phyloP scores from a whole-genome alignment of 1,140 invertebrate genomes.

The Heliothis subflexa region DNA sequence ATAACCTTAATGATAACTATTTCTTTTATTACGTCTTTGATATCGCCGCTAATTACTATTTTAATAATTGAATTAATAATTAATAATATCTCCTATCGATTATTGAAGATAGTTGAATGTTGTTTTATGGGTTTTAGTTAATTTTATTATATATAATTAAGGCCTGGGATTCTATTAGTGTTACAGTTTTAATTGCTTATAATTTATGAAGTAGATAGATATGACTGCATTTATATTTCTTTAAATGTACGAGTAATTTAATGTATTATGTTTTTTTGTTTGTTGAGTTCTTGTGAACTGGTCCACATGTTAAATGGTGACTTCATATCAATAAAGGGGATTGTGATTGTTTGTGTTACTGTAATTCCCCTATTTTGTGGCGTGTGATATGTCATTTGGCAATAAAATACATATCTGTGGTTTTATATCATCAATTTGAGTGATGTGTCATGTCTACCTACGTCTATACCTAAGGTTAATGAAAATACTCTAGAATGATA shows the following conservation, averaged over 20 bases:
- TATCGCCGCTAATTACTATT: constrained; percentile 42
- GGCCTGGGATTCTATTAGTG: constrained; percentile 39
- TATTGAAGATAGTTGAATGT: constrained; percentile 36
- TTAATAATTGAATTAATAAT: constrained; percentile 50
- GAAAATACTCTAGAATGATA: too few species aligned
- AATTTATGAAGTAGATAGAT: constrained; percentile 15
- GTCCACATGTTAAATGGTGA: background rate
- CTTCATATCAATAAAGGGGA: background rate
- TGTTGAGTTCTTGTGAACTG: background rate
- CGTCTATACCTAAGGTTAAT: too few species aligned
- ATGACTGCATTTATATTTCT: constrained; percentile 25
- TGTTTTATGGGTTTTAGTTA: constrained; percentile 43
- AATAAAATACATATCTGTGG: too few species aligned
- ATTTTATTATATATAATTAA: constrained; percentile 46
- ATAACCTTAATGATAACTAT: constrained; percentile 12
- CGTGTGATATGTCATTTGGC: too few species aligned
- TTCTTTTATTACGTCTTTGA: constrained; percentile 40
- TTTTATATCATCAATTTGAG: too few species aligned
- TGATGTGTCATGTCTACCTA: too few species aligned
- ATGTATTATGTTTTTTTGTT: constrained; percentile 5
- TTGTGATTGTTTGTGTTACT: background rate
- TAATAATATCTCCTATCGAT: constrained; percentile 40
- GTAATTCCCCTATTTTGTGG: too few species aligned
- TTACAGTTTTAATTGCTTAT: constrained; percentile 44
- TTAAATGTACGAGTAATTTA: constrained; percentile 10